Percentiles rank a stretch among this genome's conserved stretches.
Evolutionary conservation across 2,797 vertebrate species (phyloP).

Genomic region (Pagetopsis macropterus): DNA sequence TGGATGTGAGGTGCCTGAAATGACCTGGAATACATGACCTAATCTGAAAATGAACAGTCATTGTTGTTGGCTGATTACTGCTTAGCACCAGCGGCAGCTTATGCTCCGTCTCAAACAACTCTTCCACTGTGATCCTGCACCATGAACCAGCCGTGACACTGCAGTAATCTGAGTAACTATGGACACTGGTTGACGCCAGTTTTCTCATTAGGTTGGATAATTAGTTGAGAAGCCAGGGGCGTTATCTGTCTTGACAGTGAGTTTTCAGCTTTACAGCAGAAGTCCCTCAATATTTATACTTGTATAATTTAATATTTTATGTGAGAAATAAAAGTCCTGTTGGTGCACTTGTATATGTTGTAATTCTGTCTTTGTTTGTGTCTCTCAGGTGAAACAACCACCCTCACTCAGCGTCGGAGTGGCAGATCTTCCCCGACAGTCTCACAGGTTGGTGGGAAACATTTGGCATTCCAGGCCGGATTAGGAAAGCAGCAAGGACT

Average conservation of each 20-base stretch:
- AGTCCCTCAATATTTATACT: slow-evolving; percentile 22
- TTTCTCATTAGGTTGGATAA: slow-evolving; percentile 66
- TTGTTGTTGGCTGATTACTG: not conserved
- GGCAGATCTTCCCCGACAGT: slow-evolving; percentile 36
- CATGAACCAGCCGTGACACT: slow-evolving; percentile 33
- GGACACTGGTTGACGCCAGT: slow-evolving; percentile 38
- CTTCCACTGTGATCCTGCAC: slow-evolving; percentile 10
- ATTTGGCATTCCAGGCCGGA: slow-evolving; percentile 77
- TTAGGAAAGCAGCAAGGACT: slow-evolving; percentile 73
- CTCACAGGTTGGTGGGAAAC: slow-evolving; percentile 56
- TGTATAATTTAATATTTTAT: slow-evolving; percentile 24
- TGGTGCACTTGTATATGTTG: slow-evolving; percentile 15
- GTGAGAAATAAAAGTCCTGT: slow-evolving; percentile 22
- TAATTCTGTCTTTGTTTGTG: slow-evolving; percentile 17
- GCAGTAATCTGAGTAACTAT: slow-evolving; percentile 64
- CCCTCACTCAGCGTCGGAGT: slow-evolving; percentile 29
- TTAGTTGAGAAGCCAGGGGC: slow-evolving; percentile 44
- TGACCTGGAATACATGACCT: not conserved
- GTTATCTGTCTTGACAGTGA: slow-evolving; percentile 43
- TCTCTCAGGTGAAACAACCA: slow-evolving; percentile 37
- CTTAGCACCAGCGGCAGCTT: not conserved
- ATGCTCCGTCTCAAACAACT: not conserved
- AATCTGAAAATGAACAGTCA: not conserved
- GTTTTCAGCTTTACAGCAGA: slow-evolving; percentile 23
- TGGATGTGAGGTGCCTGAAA: not conserved